A percentile compares a stretch with the other conserved stretches of the same genome.
phyloP scores from a whole-genome alignment of 2,113 vertebrate species.

The Poeciliopsis retropinna region DNA sequence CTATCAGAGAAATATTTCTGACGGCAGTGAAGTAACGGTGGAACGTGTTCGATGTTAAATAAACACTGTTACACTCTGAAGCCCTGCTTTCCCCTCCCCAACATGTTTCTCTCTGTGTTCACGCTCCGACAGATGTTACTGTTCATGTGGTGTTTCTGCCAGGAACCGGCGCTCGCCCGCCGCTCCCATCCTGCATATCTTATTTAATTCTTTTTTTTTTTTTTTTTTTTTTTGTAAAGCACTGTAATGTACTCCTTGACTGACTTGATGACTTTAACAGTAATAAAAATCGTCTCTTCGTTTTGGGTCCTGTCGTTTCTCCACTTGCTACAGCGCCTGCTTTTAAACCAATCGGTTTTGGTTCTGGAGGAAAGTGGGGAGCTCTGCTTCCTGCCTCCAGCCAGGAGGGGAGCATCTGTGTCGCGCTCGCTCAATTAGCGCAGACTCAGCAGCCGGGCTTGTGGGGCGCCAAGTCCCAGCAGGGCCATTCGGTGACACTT shows the following conservation, averaged over 20 bases:
- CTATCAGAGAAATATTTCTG: constrained; percentile 45
- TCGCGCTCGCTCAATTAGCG: constrained; percentile 55
- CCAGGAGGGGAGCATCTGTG: constrained; percentile 63
- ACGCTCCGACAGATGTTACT: constrained; percentile 62
- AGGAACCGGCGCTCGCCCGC: constrained; percentile 60
- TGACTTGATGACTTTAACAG: constrained; percentile 76
- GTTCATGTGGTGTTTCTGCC: constrained; percentile 65
- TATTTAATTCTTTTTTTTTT: too few species aligned
- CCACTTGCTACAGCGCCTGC: not conserved
- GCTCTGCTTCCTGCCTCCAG: constrained; percentile 23
- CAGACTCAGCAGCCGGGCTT: constrained; percentile 49
- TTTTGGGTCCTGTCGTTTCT: constrained; percentile 21
- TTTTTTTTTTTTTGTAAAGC: constrained; percentile 61
- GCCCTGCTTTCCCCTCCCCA: constrained; percentile 63
- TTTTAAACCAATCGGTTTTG: constrained; percentile 16
- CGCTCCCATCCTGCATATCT: constrained; percentile 60
- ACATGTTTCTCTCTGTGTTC: constrained; percentile 62
- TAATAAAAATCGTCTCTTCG: constrained; percentile 76
- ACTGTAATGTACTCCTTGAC: constrained; percentile 74
- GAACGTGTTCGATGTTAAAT: constrained; percentile 65
- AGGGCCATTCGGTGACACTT: constrained; percentile 60
- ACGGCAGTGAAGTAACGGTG: constrained; percentile 57
- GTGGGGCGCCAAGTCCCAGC: constrained; percentile 55
- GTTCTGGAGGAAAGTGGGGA: constrained; percentile 38
- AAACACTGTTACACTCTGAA: constrained; percentile 68